A percentile compares a stretch with the other conserved stretches of the same genome.
These are phyloP conservation scores for Uria lomvia DNA, from an alignment of 2,113 vertebrate genomes.

Conservation along the genomic window DNA sequence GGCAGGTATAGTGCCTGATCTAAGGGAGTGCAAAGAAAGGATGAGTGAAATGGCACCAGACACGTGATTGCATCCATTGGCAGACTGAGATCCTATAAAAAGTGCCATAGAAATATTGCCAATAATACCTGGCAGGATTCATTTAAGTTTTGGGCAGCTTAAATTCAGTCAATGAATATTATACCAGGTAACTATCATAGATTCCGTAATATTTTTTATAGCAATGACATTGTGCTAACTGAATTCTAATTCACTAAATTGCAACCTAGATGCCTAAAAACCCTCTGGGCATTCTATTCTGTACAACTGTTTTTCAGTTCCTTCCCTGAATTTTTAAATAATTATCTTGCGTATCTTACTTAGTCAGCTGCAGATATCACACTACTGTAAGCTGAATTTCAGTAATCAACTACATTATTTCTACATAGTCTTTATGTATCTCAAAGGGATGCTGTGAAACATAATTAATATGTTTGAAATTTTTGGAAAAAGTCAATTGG, in stretches of 20 bases:
- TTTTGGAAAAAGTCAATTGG: not conserved
- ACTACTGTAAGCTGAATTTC: not conserved
- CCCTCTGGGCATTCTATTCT: not conserved
- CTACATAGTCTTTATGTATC: not conserved
- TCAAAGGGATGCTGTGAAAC: not conserved
- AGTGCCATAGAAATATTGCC: not conserved
- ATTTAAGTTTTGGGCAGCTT: not conserved
- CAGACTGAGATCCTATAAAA: not conserved
- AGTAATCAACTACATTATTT: not conserved
- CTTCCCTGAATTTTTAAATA: not conserved
- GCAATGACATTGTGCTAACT: not conserved
- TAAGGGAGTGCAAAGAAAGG: not conserved
- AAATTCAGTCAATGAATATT: not conserved
- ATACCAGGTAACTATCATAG: not conserved
- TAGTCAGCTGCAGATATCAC: not conserved
- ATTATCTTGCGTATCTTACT: not conserved
- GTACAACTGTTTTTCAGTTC: not conserved
- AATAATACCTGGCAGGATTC: not conserved
- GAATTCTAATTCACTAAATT: not conserved
- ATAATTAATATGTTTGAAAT: not conserved
- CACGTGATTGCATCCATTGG: not conserved
- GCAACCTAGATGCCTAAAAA: not conserved
- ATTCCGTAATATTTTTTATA: not conserved
- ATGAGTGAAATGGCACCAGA: not conserved
- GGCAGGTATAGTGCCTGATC: not conserved